Percentiles rank a stretch among this genome's conserved stretches.
phyloP scores from a whole-genome alignment of 2,113 vertebrate species.

The Mirounga angustirostris region DNA sequence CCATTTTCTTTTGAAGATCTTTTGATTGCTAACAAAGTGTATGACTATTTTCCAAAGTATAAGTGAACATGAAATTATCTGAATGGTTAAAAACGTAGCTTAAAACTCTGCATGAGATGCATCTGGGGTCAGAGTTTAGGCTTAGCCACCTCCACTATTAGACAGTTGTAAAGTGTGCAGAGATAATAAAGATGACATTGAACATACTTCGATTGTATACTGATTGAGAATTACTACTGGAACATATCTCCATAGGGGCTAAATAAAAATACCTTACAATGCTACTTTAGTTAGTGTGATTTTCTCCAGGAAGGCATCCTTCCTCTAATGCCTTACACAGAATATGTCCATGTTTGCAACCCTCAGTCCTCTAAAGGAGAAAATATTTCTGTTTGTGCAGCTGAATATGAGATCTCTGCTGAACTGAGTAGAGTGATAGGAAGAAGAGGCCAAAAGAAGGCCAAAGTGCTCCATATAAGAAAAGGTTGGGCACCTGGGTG shows the following conservation, averaged over 20 bases:
- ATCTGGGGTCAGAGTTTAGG: background rate
- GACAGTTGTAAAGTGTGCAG: background rate
- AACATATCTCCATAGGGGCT: background rate
- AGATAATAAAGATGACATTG: background rate
- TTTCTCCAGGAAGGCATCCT: background rate
- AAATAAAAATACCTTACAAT: background rate
- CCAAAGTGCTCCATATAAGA: background rate
- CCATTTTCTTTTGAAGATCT: slow-evolving; percentile 1
- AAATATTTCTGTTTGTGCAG: background rate
- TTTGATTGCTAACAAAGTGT: background rate
- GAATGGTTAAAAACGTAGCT: background rate
- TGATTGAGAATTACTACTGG: background rate
- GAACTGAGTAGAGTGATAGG: background rate
- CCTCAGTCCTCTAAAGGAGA: background rate
- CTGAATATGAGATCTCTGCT: background rate
- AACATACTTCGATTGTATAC: background rate
- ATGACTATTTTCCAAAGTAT: slow-evolving; percentile 27
- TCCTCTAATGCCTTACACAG: background rate
- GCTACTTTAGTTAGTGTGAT: background rate
- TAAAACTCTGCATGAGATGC: background rate
- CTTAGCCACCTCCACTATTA: background rate
- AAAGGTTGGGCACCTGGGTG: background rate
- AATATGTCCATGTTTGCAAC: background rate
- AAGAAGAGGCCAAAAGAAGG: background rate
- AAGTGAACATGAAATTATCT: slow-evolving; percentile 24